Evolutionary conservation across 2,797 vertebrate genomes (phyloP), one percentile per base, ranked within the genome.

Genomic region (Betta splendens): DNA sequence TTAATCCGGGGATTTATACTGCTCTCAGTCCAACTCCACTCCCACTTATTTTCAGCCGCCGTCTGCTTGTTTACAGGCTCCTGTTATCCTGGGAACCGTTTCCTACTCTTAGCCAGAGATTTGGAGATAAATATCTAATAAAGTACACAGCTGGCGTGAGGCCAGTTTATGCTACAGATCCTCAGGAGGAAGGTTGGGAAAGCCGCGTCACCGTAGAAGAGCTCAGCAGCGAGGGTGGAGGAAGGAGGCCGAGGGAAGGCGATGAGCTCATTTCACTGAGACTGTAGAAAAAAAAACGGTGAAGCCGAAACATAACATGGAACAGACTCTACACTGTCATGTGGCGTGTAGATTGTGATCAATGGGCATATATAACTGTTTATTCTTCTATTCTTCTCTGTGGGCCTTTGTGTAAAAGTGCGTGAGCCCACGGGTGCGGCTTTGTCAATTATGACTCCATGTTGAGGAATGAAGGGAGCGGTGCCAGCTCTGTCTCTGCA

Each of bases 381-480:
- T 72, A 59, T 77, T 56, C 73, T 57, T 71, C 51, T 47, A 1
- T 28, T 64, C 46, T 54, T 38, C 15, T 28, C 56, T 36, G 63
- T 71, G 69, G 60, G 56, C 48, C 50, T 76, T 40, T 71, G 53
- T 78, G 69, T 60, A 44, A 42, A 37, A 64, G 72, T 75, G 58
- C 62, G 48, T 49, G 66, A 67, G 75, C 39, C 47, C 39, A 59
- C 58, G 79, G 75, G 80, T 73, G 85, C 13, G 61, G 87, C 81
- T 83, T 86, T 76, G 83, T 88, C 84, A 87, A 72, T 80, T 83
- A 90, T 92, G 91, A 92, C 89, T 92, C 77, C 64, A 48, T 81
- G 80, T 82, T 90, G 57, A 87, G 90, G 91, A 93, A 92, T 92
- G 91, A 92, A 88, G 86, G 90, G 89, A 90, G 88, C 80, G 66